Evolutionary conservation across 2,113 vertebrate species (phyloP).

Genomic region (Rhynchomys soricoides): DNA sequence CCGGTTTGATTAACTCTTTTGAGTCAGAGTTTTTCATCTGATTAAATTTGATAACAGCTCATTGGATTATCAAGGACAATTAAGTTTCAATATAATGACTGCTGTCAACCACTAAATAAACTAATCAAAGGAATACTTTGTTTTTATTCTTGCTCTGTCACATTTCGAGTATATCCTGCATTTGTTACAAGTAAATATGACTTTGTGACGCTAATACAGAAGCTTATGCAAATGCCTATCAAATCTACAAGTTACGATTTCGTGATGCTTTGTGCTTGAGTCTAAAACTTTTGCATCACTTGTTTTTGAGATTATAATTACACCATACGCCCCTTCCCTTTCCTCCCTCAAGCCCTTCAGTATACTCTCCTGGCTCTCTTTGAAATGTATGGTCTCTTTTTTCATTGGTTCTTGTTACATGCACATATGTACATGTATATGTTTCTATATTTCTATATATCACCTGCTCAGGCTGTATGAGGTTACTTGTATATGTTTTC

Average conservation of each 20-base stretch:
- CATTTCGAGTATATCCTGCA: slow-evolving; percentile 19
- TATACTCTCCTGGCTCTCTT: neutral
- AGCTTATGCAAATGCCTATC: slow-evolving; percentile 5
- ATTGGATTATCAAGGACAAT: slow-evolving; percentile 35
- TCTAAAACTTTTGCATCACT: neutral
- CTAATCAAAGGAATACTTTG: neutral
- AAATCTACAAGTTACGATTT: slow-evolving; percentile 32
- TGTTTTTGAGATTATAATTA: neutral
- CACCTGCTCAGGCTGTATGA: neutral
- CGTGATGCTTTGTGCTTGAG: neutral
- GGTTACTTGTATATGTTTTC: neutral
- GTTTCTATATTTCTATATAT: neutral
- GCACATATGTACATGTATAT: neutral
- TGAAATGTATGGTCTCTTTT: neutral
- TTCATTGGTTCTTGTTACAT: neutral
- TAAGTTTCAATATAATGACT: neutral
- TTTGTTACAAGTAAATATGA: slow-evolving; percentile 20
- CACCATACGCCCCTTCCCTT: neutral
- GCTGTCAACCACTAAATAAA: slow-evolving; percentile 17
- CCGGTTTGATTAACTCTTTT: slow-evolving; percentile 39
- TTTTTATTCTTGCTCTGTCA: neutral
- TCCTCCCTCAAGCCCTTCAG: no score
- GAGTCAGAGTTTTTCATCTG: slow-evolving; percentile 19
- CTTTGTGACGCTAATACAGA: slow-evolving; percentile 41
- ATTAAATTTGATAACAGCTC: slow-evolving; percentile 30